phyloP scores from a whole-genome alignment of 92 coral and sea anemone species.

The Galaxea fascicularis region DNA sequence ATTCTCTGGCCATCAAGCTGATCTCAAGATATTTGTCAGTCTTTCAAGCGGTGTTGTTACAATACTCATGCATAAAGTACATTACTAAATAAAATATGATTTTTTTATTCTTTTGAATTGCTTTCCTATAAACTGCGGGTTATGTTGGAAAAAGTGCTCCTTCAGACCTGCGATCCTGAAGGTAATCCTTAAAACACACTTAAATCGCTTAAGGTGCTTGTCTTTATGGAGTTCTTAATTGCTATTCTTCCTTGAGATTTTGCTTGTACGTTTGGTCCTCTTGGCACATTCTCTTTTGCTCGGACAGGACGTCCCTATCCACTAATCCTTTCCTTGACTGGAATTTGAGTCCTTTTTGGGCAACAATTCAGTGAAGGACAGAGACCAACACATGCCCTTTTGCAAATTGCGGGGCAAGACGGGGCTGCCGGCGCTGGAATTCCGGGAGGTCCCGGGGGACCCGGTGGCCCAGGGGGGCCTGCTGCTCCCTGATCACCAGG shows the following conservation, averaged over 20 bases:
- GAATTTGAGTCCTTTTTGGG: constrained; percentile 46
- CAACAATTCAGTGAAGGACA: constrained; percentile 23
- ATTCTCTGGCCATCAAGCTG: too few species aligned
- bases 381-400: constrained; percentile 16
- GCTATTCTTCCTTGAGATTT: not conserved
- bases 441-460: constrained; percentile 84
- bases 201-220: too few species aligned
- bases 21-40: too few species aligned
- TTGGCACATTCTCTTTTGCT: not conserved
- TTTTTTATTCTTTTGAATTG: too few species aligned
- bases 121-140: too few species aligned
- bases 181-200: too few species aligned
- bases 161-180: too few species aligned
- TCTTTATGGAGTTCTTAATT: not conserved
- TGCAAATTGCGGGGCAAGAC: constrained; percentile 54
- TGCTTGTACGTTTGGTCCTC: not conserved
- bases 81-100: too few species aligned
- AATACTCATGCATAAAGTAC: too few species aligned
- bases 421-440: constrained; percentile 61
- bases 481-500: constrained; percentile 59
- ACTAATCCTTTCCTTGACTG: not conserved
- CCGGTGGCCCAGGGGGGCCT: constrained; percentile 37
- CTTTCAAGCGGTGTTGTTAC: too few species aligned
- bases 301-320: not conserved
- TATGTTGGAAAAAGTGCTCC: too few species aligned